Conservation (phyloP, 2,797 vertebrate species). For the Anguilla obscura region DNA sequence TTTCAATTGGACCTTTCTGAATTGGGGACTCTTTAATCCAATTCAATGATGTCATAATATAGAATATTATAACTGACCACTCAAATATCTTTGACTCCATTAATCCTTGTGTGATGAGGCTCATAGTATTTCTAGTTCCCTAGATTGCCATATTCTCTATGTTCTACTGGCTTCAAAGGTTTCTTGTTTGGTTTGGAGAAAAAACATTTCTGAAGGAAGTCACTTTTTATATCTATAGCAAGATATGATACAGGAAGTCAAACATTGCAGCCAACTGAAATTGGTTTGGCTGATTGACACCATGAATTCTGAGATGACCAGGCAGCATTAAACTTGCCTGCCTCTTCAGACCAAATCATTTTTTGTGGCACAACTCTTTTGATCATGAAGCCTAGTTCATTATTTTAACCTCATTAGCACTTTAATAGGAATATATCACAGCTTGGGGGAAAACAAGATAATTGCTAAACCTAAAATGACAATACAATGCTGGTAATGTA, state of each 20-base stretch:
- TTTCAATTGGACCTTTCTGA: background rate
- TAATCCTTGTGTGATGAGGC: background rate
- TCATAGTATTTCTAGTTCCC: background rate
- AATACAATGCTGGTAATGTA: too few species aligned
- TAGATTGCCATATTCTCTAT: background rate
- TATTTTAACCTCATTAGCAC: too few species aligned
- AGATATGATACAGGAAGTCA: background rate
- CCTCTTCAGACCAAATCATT: background rate
- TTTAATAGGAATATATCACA: too few species aligned
- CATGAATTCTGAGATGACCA: background rate
- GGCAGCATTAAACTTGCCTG: background rate
- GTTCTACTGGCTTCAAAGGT: background rate
- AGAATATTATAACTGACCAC: background rate
- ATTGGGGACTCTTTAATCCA: conserved; percentile 10
- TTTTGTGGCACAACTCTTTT: too few species aligned
- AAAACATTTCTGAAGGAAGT: background rate
- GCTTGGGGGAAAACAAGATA: too few species aligned
- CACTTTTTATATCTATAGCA: background rate
- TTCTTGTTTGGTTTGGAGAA: too few species aligned
- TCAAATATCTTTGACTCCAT: background rate
- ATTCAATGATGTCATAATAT: conserved; percentile 22
- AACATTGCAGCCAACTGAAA: background rate
- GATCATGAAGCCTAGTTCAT: too few species aligned
- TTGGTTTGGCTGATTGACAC: background rate
- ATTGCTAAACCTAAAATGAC: too few species aligned